phyloP scores from a whole-genome alignment of 2,113 vertebrate species.

The Lichenostomus cassidix region DNA sequence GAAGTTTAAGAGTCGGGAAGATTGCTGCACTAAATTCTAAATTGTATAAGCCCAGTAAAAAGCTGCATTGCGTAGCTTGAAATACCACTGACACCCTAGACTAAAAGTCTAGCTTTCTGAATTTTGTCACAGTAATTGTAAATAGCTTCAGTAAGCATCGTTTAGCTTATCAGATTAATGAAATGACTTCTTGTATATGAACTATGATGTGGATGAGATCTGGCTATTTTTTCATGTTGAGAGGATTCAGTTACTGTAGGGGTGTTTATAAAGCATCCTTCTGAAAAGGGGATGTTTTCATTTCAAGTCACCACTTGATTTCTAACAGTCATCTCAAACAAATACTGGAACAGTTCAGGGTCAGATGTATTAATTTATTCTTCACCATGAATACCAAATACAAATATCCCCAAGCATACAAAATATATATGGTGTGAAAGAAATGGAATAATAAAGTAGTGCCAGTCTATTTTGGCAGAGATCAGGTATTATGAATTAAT shows the following conservation, averaged over 20 bases:
- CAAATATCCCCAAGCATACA: background rate
- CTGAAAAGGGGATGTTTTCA: constrained; percentile 23
- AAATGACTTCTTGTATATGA: constrained; percentile 72
- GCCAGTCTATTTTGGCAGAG: background rate
- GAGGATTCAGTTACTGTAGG: constrained; percentile 73
- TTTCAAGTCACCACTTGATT: background rate
- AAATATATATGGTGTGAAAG: background rate
- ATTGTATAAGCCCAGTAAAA: constrained; percentile 78
- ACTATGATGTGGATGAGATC: constrained; percentile 70
- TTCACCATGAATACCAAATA: constrained; percentile 15
- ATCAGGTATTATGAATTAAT: background rate
- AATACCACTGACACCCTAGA: constrained; percentile 87
- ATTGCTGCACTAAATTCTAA: constrained; percentile 99
- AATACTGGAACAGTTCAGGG: constrained; percentile 59
- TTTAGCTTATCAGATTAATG: constrained; percentile 78
- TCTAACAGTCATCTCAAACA: constrained; percentile 45
- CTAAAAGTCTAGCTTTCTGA: constrained; percentile 83
- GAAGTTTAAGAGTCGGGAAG: constrained; percentile 99
- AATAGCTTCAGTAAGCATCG: constrained; percentile 86
- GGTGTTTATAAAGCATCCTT: constrained; percentile 29
- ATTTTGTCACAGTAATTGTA: constrained; percentile 85
- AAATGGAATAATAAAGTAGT: background rate
- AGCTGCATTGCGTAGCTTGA: constrained; percentile 80
- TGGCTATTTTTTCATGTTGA: constrained; percentile 69
- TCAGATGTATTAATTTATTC: constrained; percentile 10